Evolutionary conservation across 2,797 vertebrate genomes (phyloP).

Genomic region (Zalophus californianus): DNA sequence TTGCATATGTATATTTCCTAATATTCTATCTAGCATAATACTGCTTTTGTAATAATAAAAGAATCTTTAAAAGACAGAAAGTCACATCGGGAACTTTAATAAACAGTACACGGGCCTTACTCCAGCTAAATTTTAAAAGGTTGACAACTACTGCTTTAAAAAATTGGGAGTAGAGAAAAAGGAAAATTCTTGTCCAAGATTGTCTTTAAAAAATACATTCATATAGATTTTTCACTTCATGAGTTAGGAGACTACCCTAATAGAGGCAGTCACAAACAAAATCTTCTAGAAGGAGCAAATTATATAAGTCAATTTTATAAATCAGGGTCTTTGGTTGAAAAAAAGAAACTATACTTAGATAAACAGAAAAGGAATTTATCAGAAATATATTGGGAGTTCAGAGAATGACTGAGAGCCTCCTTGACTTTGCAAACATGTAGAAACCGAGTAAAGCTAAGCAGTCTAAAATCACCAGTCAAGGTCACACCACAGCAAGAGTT

Average conservation of each 20-base stretch:
- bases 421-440: conserved; percentile 14
- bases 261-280: conserved; percentile 28
- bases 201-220: neutral
- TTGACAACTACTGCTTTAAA: neutral
- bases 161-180: neutral
- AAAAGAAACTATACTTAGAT: neutral
- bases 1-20: neutral
- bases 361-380: conserved; percentile 55
- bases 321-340: neutral
- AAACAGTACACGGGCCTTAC: neutral
- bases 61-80: neutral
- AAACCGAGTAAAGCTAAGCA: conserved; percentile 50
- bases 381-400: conserved; percentile 35
- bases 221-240: neutral
- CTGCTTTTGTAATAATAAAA: neutral
- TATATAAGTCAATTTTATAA: conserved; percentile 24
- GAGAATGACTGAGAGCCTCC: neutral
- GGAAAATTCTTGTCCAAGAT: neutral
- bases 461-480: conserved; percentile 46
- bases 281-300: neutral
- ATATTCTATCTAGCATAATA: neutral
- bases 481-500: conserved; percentile 38
- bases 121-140: neutral
- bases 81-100: neutral
- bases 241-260: neutral